Evolutionary conservation across 2,113 vertebrate species (phyloP).

Genomic region (Sinosuthora webbiana): DNA sequence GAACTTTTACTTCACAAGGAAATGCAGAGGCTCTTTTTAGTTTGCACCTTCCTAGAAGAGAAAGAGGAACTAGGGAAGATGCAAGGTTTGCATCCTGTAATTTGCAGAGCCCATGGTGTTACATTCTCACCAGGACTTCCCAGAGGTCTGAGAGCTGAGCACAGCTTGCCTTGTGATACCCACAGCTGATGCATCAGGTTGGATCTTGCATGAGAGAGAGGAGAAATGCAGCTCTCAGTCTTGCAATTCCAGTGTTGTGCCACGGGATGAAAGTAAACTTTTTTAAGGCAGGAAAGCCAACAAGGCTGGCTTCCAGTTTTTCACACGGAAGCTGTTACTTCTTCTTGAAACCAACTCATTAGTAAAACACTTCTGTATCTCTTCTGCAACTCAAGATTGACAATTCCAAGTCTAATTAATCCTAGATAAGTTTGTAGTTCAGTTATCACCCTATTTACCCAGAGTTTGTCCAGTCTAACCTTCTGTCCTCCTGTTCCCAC

Average conservation of each 20-base stretch:
- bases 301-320: neutral
- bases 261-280: neutral
- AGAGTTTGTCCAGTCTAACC: neutral
- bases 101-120: neutral
- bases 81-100: neutral
- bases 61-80: neutral
- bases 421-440: neutral
- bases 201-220: neutral
- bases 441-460: neutral
- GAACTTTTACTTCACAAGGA: neutral
- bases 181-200: rapidly evolving
- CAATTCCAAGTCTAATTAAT: neutral
- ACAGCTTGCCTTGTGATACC: neutral
- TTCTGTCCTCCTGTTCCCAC: neutral
- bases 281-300: neutral
- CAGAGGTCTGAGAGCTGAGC: neutral
- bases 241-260: neutral
- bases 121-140: neutral
- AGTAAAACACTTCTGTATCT: neutral
- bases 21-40: neutral
- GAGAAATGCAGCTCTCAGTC: neutral
- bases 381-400: neutral
- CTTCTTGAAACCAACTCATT: neutral
- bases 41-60: neutral
- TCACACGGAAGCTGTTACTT: neutral